Conservation (phyloP, 1,140 invertebrate species). For the Eriocheir sinensis region DNA sequence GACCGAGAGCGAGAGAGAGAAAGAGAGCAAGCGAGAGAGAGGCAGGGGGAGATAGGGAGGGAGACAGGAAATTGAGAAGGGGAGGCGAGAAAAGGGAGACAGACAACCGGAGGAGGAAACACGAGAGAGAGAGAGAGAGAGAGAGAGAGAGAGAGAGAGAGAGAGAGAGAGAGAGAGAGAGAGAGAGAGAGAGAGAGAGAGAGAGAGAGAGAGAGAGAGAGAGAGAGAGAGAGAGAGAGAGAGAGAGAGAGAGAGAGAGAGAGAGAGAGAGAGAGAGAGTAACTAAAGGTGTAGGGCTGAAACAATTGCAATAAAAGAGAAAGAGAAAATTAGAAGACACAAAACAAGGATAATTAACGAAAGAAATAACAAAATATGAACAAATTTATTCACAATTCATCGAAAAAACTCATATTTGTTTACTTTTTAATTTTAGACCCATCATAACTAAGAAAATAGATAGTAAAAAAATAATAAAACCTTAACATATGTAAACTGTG, state of each 20-base stretch:
- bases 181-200: neutral
- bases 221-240: neutral
- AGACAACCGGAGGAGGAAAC: conserved; percentile 10
- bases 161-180: conserved; percentile 29
- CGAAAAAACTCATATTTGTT: too few species aligned
- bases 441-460: too few species aligned
- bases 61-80: conserved; percentile 2
- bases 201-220: neutral
- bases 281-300: too few species aligned
- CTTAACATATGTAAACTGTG: neutral
- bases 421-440: too few species aligned
- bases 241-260: neutral
- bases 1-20: neutral
- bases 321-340: too few species aligned
- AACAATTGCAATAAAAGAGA: too few species aligned
- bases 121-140: conserved; percentile 10
- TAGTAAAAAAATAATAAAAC: too few species aligned
- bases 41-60: neutral
- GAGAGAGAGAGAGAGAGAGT: neutral
- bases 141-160: neutral
- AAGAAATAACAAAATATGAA: too few species aligned
- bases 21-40: neutral
- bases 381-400: too few species aligned
- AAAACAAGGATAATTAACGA: too few species aligned
- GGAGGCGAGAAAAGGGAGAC: neutral